phyloP scores from a whole-genome alignment of 2,113 vertebrate genomes.

The Meles meles region DNA sequence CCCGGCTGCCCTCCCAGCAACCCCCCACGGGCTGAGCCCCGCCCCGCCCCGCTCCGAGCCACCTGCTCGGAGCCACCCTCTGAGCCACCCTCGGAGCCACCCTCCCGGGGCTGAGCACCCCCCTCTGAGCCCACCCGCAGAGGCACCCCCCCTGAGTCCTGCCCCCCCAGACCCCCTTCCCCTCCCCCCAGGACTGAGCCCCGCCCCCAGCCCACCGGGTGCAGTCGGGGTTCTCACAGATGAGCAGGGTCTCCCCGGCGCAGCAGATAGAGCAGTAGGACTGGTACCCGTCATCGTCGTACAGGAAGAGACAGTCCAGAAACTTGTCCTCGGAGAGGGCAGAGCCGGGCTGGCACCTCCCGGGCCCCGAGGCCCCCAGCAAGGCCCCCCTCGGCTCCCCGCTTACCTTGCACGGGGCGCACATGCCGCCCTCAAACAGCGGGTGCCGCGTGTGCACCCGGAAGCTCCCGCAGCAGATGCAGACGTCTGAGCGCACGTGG shows the following conservation, averaged over 20 bases:
- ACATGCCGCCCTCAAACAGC: slow-evolving; percentile 65
- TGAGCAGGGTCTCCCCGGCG: slow-evolving; percentile 48
- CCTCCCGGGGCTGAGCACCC: no score
- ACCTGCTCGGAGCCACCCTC: no score
- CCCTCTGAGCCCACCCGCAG: no score
- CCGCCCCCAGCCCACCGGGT: slow-evolving; percentile 37
- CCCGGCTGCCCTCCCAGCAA: no score
- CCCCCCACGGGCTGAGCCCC: no score
- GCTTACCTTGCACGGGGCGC: slow-evolving; percentile 31
- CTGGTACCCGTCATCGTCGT: slow-evolving; percentile 61
- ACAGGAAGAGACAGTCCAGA: slow-evolving; percentile 72
- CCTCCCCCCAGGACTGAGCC: accelerated
- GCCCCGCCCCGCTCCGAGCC: no score
- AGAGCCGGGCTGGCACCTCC: neutral
- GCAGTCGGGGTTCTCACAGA: slow-evolving; percentile 66
- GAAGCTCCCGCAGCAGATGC: slow-evolving; percentile 56
- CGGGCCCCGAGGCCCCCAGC: accelerated
- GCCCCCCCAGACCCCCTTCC: no score
- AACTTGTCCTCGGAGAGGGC: slow-evolving; percentile 65
- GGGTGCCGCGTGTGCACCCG: slow-evolving; percentile 43
- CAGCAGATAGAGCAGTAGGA: slow-evolving; percentile 72
- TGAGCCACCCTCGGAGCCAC: no score
- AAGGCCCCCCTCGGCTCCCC: neutral
- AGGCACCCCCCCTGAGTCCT: no score
- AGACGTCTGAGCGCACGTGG: slow-evolving; percentile 61